Evolutionary conservation across 1,140 invertebrate genomes (phyloP).

Genomic region (Pectinophora gossypiella): DNA sequence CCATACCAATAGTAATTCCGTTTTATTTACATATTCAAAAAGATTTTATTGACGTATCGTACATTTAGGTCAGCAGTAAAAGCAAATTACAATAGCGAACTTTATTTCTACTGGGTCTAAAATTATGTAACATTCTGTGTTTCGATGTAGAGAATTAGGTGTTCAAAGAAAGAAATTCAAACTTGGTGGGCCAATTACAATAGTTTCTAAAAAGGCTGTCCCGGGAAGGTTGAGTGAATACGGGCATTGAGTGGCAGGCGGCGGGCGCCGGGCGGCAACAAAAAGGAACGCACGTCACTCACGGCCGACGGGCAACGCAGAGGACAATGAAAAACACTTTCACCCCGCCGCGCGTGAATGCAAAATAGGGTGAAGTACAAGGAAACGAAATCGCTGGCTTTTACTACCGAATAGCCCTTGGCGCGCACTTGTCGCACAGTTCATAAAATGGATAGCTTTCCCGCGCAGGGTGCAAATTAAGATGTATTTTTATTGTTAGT

Average conservation of each 20-base stretch:
- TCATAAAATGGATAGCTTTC: not conserved
- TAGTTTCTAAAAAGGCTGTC: not conserved
- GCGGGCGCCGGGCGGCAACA: not conserved
- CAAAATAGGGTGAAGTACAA: constrained; percentile 29
- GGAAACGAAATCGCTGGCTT: not conserved
- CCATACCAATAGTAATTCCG: not conserved
- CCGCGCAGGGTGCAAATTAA: not conserved
- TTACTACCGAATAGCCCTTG: not conserved
- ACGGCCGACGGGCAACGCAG: constrained; percentile 17
- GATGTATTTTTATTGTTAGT: too few relatives aligned
- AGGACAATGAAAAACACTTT: constrained; percentile 46
- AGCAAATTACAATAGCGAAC: not conserved
- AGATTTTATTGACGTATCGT: not conserved
- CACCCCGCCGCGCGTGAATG: constrained; percentile 26
- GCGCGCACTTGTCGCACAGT: not conserved
- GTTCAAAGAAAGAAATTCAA: not conserved
- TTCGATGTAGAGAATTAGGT: too few relatives aligned
- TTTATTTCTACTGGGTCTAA: too few relatives aligned
- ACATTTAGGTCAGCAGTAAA: not conserved
- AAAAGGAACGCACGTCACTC: constrained; percentile 43
- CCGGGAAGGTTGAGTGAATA: not conserved
- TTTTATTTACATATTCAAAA: not conserved
- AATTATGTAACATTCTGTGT: too few relatives aligned
- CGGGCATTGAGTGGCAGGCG: not conserved
- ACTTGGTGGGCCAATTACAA: not conserved